Evolutionary conservation across 92 coral and sea anemone genomes (phyloP).

Genomic region (Heliopora coerulea): DNA sequence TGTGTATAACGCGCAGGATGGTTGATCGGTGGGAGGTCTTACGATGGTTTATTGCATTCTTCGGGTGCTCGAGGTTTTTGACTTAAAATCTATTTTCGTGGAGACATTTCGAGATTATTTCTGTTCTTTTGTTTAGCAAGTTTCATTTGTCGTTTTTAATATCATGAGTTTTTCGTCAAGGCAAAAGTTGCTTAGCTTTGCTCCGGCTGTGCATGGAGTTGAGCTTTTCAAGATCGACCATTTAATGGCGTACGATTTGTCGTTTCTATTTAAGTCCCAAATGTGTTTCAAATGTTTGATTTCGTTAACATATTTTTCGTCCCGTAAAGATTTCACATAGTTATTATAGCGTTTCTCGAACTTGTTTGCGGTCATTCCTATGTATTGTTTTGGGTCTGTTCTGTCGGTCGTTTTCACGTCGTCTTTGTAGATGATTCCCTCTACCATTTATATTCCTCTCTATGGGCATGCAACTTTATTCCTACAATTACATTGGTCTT

Average conservation of each 20-base stretch:
- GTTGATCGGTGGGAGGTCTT: too few species aligned
- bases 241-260: neutral
- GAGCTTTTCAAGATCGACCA: constrained; percentile 26
- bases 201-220: constrained; percentile 16
- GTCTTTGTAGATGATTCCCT: too few species aligned
- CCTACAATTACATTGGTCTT: too few species aligned
- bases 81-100: neutral
- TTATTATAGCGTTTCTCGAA: constrained; percentile 40
- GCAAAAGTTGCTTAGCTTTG: constrained; percentile 34
- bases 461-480: too few species aligned
- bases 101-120: neutral
- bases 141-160: neutral
- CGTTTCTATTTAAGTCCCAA: constrained; percentile 36
- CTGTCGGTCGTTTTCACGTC: too few species aligned
- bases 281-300: constrained; percentile 35
- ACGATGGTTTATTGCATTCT: too few species aligned
- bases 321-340: constrained; percentile 35
- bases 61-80: too few species aligned
- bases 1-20: too few species aligned
- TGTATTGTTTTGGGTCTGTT: too few species aligned
- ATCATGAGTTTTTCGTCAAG: neutral
- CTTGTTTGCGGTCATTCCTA: constrained; percentile 38
- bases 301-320: constrained; percentile 10
- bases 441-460: too few species aligned
- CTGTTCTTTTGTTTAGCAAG: neutral